Conservation (phyloP, 2,888 invertebrate species). For the Papilio elwesi region DNA sequence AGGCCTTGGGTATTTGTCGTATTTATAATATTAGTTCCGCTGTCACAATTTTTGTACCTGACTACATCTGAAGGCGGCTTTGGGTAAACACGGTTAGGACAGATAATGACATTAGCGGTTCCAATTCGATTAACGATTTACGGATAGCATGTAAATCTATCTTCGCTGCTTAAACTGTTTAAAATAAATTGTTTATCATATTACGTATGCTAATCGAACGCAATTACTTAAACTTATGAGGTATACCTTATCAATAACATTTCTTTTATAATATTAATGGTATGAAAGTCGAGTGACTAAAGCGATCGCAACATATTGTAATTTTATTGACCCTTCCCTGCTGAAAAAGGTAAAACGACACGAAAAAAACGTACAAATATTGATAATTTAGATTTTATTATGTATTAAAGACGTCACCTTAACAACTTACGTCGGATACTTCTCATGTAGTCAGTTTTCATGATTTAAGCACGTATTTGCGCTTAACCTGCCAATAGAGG, state of each 20-base stretch:
- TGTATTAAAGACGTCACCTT: too few relatives aligned
- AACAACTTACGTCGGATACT: too few relatives aligned
- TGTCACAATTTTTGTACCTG: slow-evolving; percentile 22
- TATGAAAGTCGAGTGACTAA: background rate
- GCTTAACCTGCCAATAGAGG: too few relatives aligned
- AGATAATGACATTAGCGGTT: slow-evolving; percentile 33
- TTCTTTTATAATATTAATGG: background rate
- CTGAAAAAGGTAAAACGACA: too few relatives aligned
- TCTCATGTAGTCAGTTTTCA: too few relatives aligned
- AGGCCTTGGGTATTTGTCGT: background rate
- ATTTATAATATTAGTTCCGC: background rate
- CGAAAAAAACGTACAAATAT: too few relatives aligned
- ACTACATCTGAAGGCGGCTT: slow-evolving; percentile 25
- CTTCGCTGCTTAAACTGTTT: background rate
- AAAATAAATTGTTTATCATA: background rate
- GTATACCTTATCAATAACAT: background rate
- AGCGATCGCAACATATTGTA: too few relatives aligned
- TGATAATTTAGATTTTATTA: too few relatives aligned
- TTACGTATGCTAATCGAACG: background rate
- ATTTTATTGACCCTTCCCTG: too few relatives aligned
- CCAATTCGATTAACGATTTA: slow-evolving; percentile 30
- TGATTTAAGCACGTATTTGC: too few relatives aligned
- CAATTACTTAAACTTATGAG: background rate
- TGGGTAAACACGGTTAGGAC: slow-evolving; percentile 15
- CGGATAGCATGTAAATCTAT: slow-evolving; percentile 9